Evolutionary conservation across 2,888 invertebrate genomes (phyloP).

Genomic region (Isoperla grammatica): DNA sequence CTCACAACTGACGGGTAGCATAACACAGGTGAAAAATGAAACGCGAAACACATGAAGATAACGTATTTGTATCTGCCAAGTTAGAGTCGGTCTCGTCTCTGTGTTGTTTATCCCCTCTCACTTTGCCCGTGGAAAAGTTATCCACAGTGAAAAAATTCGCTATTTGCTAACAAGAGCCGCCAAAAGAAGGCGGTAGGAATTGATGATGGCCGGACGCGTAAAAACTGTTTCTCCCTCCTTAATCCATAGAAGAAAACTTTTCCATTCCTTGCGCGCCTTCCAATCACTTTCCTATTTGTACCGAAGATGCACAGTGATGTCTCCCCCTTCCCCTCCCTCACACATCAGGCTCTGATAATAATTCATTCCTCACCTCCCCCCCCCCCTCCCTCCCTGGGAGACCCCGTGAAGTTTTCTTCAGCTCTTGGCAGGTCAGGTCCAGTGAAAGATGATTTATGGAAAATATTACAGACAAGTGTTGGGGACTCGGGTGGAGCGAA

Average conservation of each 20-base stretch:
- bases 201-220: slow-evolving; percentile 2
- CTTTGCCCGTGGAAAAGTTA: slow-evolving; percentile 2
- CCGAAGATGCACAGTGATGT: slow-evolving; percentile 17
- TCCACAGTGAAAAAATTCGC: background rate
- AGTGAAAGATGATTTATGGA: slow-evolving; percentile 46
- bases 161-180: background rate
- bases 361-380: slow-evolving; percentile 25
- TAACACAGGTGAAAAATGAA: slow-evolving; percentile 33
- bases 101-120: slow-evolving; percentile 1
- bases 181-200: background rate
- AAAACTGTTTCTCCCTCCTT: slow-evolving; percentile 7
- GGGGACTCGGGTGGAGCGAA: slow-evolving; percentile 31
- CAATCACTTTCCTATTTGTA: slow-evolving; percentile 31
- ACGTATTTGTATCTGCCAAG: slow-evolving; percentile 33
- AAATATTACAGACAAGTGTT: slow-evolving; percentile 43
- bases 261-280: slow-evolving; percentile 16
- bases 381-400: background rate
- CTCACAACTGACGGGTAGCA: slow-evolving; percentile 30
- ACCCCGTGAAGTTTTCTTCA: slow-evolving; percentile 7
- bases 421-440: slow-evolving; percentile 18
- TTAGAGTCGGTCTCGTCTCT: slow-evolving; percentile 15
- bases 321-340: slow-evolving; percentile 4
- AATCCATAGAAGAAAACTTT: slow-evolving; percentile 19
- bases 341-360: slow-evolving; percentile 22
- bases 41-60: slow-evolving; percentile 31